Base-by-base conservation (phyloP, 2,797 vertebrate genomes). In the Molothrus aeneus region DNA sequence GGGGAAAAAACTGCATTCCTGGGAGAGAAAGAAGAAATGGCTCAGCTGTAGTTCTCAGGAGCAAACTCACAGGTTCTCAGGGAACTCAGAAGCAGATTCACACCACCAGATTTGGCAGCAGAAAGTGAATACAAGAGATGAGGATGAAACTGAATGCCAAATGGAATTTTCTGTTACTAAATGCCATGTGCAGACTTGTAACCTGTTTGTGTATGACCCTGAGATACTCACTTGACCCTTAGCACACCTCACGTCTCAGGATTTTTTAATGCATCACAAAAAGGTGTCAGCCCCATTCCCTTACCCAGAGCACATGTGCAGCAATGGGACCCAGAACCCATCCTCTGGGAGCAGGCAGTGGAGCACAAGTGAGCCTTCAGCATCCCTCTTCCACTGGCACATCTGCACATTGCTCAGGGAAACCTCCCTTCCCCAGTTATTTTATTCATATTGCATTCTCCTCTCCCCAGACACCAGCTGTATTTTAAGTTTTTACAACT, bases 31-130 rank as follows among this genome's bases (percentile, higher is more conserved):
- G 69, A 22, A 72, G 66, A 69, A 57, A 38, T 2, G 8, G 59
- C 47, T 94, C 43, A 51, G 47, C 60, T 42, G 65, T 50, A 72
- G 53, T 1, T 86, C 80, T 84, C 64, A 45, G 32, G 19, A 84
- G 20, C 25, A n/a, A n/a, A 36, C 19, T 42, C 34, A 17, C 0
- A 14, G 48, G 38, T 60, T 60, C 29, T 61, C 47, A 82, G 20
- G 15, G 36, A 38, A 34, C 25, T 40, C 34, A 48, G 51, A 36
- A 64, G 38, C 32, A 64, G 47, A 77, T 31, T 22, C 34, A 36
- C n/a, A 45, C 3, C n/a, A 32, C 21, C 40, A 24, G 66, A 17
- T 18, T 32, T 19, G 7, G 42, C 1, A 31, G 22, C 0, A 75
- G 16, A n/a, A 68, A 45, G 12, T 0, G 4, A 86, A 29, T 2